Conservation (phyloP, 2,888 invertebrate species). For the Deladenus siricidicola region DNA sequence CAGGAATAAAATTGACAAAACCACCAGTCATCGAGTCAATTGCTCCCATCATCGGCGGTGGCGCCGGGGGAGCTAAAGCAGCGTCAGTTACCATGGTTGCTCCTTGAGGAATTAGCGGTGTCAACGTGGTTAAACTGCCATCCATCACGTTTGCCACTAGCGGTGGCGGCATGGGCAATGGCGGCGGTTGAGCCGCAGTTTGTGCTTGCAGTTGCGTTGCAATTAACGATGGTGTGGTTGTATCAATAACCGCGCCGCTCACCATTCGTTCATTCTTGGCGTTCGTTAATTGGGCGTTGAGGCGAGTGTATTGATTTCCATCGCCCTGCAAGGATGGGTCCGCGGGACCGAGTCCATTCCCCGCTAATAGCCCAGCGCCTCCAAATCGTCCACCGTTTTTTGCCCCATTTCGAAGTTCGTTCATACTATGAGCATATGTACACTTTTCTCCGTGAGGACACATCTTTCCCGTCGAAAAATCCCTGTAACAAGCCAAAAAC, state of each 20-base stretch:
- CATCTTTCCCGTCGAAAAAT: constrained; percentile 68
- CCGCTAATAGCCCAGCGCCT: background rate
- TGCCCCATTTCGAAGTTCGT: constrained; percentile 62
- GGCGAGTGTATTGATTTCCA: too few relatives aligned
- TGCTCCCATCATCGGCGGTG: constrained; percentile 2
- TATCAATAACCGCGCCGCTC: background rate
- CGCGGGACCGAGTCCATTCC: background rate
- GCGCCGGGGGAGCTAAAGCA: constrained; percentile 15
- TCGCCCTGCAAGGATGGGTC: too few relatives aligned
- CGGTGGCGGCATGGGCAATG: background rate
- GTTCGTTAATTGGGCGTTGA: background rate
- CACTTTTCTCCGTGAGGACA: constrained; percentile 80
- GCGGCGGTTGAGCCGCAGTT: background rate
- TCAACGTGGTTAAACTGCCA: background rate
- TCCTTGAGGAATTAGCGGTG: constrained; percentile 17
- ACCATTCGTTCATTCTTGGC: background rate
- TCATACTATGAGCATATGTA: constrained; percentile 83
- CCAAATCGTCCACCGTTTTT: background rate
- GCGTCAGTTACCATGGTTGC: constrained; percentile 10
- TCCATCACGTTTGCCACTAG: background rate
- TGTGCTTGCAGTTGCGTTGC: background rate
- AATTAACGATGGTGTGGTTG: background rate
- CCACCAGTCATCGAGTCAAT: background rate
- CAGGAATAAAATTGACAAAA: background rate
- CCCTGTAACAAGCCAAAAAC: constrained; percentile 58